Percentiles rank a stretch among this genome's conserved stretches.
These are phyloP conservation scores for Autographa pulchrina DNA, from an alignment of 2,888 invertebrate genomes.

Conservation along the genomic window DNA sequence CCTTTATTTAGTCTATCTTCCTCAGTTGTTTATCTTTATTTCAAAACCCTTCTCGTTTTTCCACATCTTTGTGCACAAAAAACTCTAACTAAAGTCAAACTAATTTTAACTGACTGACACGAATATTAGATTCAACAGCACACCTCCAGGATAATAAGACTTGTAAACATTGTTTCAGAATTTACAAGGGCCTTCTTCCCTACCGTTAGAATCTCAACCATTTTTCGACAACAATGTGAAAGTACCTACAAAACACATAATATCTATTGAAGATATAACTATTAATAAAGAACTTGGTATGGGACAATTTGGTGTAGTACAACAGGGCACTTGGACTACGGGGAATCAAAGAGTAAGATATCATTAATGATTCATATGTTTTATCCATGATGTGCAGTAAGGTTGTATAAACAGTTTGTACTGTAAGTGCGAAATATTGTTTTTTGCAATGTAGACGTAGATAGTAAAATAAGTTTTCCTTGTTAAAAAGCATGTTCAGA, in stretches of 20 bases:
- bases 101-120: no score
- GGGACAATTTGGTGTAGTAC: slow-evolving; percentile 99
- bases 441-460: not conserved
- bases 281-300: slow-evolving; percentile 98
- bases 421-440: not conserved
- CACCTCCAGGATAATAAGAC: not conserved
- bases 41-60: no score
- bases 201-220: slow-evolving; percentile 72
- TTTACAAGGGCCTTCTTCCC: slow-evolving; percentile 67
- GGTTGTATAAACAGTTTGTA: not conserved
- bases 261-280: slow-evolving; percentile 96
- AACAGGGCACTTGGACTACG: slow-evolving; percentile 99
- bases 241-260: slow-evolving; percentile 96
- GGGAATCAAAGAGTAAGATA: slow-evolving; percentile 95
- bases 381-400: slow-evolving; percentile 13
- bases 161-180: slow-evolving; percentile 60
- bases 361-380: slow-evolving; percentile 19
- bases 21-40: no score
- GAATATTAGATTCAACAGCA: not conserved
- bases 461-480: no score
- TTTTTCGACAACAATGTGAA: slow-evolving; percentile 84
- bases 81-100: no score
- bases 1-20: no score
- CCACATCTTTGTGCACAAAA: no score
- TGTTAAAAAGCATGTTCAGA: no score